Conservation (phyloP, 2,113 vertebrate species). For the Paramisgurnus dabryanus region DNA sequence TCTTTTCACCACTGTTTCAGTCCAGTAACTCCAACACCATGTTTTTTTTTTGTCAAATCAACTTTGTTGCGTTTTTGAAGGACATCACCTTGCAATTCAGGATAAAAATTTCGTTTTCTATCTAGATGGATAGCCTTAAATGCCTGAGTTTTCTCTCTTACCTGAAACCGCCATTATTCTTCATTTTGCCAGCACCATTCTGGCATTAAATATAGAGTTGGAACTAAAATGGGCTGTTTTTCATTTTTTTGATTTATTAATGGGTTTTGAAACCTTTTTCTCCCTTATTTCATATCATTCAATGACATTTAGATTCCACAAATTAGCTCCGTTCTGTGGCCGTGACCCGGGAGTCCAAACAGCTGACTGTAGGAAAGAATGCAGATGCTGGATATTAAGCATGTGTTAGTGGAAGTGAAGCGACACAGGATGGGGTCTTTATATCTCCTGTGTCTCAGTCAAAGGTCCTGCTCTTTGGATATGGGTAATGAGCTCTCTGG, state of each 20-base stretch:
- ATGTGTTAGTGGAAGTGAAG: neutral
- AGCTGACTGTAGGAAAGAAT: neutral
- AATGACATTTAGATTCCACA: neutral
- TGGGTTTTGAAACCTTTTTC: neutral
- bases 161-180: conserved; percentile 62
- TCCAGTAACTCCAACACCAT: conserved; percentile 48
- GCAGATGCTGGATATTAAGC: neutral
- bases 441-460: conserved; percentile 63
- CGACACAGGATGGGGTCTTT: conserved; percentile 56
- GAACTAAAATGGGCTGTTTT: neutral
- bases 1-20: conserved; percentile 51
- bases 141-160: conserved; percentile 56
- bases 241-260: neutral
- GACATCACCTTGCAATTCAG: conserved; percentile 50
- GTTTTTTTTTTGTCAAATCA: conserved; percentile 51
- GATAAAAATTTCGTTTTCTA: conserved; percentile 43
- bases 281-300: neutral
- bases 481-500: conserved; percentile 75
- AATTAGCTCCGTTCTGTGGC: neutral
- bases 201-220: conserved; percentile 36
- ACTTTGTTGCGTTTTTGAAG: conserved; percentile 58
- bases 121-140: conserved; percentile 62
- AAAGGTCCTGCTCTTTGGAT: conserved; percentile 69
- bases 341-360: neutral
- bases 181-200: conserved; percentile 56